Percentiles rank a stretch among this genome's conserved stretches.
Conservation (phyloP, 2,113 vertebrate genomes). For the Gallinago media region DNA sequence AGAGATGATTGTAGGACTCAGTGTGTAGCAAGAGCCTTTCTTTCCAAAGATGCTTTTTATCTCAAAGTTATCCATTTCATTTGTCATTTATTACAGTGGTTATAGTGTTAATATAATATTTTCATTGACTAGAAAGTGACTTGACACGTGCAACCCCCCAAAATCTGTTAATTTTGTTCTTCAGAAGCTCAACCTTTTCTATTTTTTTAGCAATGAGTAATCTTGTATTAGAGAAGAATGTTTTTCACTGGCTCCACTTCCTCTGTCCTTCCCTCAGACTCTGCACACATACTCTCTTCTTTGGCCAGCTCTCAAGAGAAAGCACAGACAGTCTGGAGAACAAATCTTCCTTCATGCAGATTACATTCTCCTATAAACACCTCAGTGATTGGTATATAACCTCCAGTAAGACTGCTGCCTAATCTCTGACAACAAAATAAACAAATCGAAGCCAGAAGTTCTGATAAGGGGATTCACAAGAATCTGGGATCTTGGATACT, state of each 20-base stretch:
- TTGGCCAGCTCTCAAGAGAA: conserved; percentile 34
- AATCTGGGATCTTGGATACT: not conserved
- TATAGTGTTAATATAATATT: not conserved
- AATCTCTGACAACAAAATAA: not conserved
- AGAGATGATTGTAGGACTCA: not conserved
- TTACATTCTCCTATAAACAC: conserved; percentile 26
- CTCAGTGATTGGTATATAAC: not conserved
- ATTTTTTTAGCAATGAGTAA: not conserved
- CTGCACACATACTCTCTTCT: not conserved
- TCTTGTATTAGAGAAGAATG: not conserved
- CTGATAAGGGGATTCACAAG: not conserved
- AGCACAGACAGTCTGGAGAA: conserved; percentile 6
- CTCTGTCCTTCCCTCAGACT: not conserved
- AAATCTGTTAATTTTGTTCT: not conserved
- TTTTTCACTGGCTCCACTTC: conserved; percentile 11
- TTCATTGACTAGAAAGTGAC: not conserved
- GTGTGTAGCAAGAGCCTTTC: not conserved
- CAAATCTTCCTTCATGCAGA: not conserved
- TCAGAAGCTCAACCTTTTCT: not conserved
- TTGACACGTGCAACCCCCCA: not conserved
- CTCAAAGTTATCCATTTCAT: not conserved
- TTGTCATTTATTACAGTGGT: not conserved
- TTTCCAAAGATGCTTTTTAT: not conserved
- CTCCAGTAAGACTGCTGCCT: conserved; percentile 23
- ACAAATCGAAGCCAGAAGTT: not conserved